Evolutionary conservation across 2,113 vertebrate genomes (phyloP), one percentile per base, ranked within the genome.

Genomic region (Spea multiplicata): DNA sequence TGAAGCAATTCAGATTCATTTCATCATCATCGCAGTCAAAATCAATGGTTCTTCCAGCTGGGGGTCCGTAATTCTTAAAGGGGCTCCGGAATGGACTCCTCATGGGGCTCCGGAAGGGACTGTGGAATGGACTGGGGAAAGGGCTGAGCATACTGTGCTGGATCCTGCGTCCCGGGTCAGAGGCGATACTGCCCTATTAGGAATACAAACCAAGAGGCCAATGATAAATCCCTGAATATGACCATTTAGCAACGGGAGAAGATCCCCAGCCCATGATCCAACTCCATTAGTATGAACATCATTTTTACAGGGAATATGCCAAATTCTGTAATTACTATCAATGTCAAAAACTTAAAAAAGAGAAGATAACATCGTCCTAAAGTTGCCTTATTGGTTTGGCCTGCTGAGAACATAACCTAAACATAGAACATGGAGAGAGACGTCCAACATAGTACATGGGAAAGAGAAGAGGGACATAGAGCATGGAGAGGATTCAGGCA

Each of bases 1-100:
- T 99, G 90, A 99, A 99, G 90, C 96, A 99, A 89, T 95, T 95
- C 76, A 99, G 92, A 90, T 99, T 99, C 95, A 98, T 97, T 86
- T 99, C 97, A 66, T 99, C 97, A 50, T 99, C 96, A 59, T 99
- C 96, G 85, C 94, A 94, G 83, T 99, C 97, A 87, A 98, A 92
- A 85, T 99, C 97, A 84, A 95, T 93, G 76, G 94, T 88, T 71
- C 94, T 97, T 68, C 95, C 96, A 0, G 91, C 70, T 8, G 94
- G 90, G 8, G 95, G 96, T 49, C 95, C 95, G 83, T 98, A 93
- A 88, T 97, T 98, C 89, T 97, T 97, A 85, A 98, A 97, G 71
- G 93, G 91, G 81, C 93, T 93, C n/a, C 87, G 88, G 71, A 93
- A 93, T 61, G 97, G 97, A 84, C 96, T 98, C 49, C 84, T 94